A percentile compares a stretch with the other conserved stretches of the same genome.
These are phyloP conservation scores for Nomada ruficornis DNA, from an alignment of 2,888 invertebrate genomes.

Conservation along the genomic window DNA sequence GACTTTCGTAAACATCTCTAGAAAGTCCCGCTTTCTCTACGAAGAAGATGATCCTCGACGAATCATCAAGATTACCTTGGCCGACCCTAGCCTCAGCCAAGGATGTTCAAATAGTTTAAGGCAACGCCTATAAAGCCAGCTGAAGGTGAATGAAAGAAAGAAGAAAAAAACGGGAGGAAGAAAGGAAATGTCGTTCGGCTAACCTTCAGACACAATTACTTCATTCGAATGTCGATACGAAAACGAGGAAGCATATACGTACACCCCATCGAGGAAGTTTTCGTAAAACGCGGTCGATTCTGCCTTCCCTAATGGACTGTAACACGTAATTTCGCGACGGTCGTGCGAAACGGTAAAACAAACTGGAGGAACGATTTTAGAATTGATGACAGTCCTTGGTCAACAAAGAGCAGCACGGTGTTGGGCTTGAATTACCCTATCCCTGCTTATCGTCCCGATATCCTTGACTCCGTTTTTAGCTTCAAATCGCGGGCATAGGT, in stretches of 20 bases:
- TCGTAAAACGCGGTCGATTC: neutral
- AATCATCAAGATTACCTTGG: conserved; percentile 52
- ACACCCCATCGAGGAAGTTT: neutral
- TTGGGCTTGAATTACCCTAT: conserved; percentile 64
- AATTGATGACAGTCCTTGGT: conserved; percentile 47
- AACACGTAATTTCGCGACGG: neutral
- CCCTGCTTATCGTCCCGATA: conserved; percentile 68
- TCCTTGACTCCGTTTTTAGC: conserved; percentile 74
- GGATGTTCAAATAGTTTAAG: conserved; percentile 19
- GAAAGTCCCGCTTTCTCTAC: conserved; percentile 61
- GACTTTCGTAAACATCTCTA: conserved; percentile 71
- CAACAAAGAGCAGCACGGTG: conserved; percentile 47
- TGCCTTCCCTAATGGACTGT: neutral
- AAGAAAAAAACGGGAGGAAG: neutral
- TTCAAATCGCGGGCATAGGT: conserved; percentile 60
- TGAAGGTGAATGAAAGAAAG: conserved; percentile 22
- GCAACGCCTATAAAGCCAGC: neutral
- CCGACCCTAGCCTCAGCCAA: conserved; percentile 33
- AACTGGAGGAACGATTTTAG: conserved; percentile 54
- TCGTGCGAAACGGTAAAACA: conserved; percentile 19
- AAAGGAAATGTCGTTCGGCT: neutral
- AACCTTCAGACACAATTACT: conserved; percentile 6
- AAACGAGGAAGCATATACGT: neutral
- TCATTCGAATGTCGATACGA: neutral
- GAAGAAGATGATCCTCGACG: conserved; percentile 49